These are phyloP conservation scores for Coccyzus lansbergi DNA, from an alignment of 2,797 vertebrate species.

Conservation along the genomic window DNA sequence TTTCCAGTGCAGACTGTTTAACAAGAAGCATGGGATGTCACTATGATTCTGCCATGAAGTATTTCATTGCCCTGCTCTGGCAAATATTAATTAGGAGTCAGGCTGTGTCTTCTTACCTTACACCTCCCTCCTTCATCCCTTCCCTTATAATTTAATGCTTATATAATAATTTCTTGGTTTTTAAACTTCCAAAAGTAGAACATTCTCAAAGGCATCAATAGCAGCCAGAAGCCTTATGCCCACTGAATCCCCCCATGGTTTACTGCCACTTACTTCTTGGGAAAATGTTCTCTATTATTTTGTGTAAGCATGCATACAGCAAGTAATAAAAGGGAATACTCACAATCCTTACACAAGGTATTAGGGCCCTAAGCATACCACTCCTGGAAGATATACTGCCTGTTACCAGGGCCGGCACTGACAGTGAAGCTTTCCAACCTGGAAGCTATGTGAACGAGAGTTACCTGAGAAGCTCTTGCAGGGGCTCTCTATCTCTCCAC, in stretches of 20 bases:
- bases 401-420: not conserved
- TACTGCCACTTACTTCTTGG: not conserved
- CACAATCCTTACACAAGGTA: not conserved
- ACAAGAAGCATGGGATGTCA: not conserved
- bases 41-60: not conserved
- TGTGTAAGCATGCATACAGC: not conserved
- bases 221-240: not conserved
- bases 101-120: not conserved
- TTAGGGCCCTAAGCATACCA: rapidly evolving
- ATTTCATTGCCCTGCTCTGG: not conserved
- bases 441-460: not conserved
- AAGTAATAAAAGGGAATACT: not conserved
- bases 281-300: not conserved
- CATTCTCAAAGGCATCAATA: not conserved
- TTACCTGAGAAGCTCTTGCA: not conserved
- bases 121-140: not conserved
- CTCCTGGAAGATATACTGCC: not conserved
- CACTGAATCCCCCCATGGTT: not conserved
- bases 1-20: not conserved
- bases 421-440: not conserved
- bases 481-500: not conserved
- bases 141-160: not conserved
- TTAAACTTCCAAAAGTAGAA: not conserved
- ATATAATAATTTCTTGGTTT: not conserved
- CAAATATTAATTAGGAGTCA: not conserved